Base-by-base conservation (phyloP, 1,140 invertebrate species). In the Cardiocondyla obscurior region DNA sequence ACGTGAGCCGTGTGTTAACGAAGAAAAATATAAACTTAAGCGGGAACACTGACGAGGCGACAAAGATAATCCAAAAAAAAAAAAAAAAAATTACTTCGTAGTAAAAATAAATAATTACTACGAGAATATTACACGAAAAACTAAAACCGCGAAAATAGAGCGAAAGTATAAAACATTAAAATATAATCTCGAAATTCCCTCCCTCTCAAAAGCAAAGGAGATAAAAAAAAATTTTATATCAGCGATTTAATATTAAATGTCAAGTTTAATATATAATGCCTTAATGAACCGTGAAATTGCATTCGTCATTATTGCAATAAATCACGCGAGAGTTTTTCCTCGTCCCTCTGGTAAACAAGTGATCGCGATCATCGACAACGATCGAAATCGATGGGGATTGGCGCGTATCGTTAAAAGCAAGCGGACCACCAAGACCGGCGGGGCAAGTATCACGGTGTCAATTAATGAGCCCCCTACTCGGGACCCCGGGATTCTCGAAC, bases 391-490 rank as follows among this genome's bases (percentile, higher is more conserved):
- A 87, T 65, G 83, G 73, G 73, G 70, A 86, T 79, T 46, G 74
- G 82, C 62, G 64, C 44, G 89, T 90, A 89, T 88, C 89, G 86
- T 90, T 90, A 88, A 90, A 88, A 82, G 81, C 84, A 82, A 88
- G 85, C 57, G 90, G 92, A 93, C 92, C 92, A 93, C 92, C 92
- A 92, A 87, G 91, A 89, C 92, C 91, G 92, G 73, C 53, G 44
- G 83, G 79, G 82, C 91, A 85, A 89, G 89, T 88, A 92, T 89
- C 90, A 81, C 91, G 91, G 92, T 93, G 92, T 93, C 92, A 93
- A 93, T 93, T 93, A 92, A 93, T 93, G 92, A 93, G 91, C 76
- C 79, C 25, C 84, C 83, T 70, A 53, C 85, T 62, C 46, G 39
- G 10, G 58, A 39, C 22, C 25, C 14, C 14, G 10, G 46, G 84